Evolutionary conservation across 2,113 vertebrate species (phyloP).

Genomic region (Pomatostomus ruficeps): DNA sequence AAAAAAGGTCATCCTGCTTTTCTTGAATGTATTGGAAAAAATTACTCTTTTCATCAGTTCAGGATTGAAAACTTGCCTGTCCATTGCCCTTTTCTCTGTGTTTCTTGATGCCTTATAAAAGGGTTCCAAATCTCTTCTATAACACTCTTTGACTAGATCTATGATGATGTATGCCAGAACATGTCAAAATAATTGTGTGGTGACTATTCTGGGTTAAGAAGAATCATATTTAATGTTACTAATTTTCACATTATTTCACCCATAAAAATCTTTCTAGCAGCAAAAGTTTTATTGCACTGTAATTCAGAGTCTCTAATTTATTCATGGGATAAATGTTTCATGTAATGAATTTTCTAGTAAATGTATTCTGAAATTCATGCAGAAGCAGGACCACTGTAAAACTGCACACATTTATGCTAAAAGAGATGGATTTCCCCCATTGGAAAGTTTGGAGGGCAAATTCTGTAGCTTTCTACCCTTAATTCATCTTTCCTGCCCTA

Average conservation of each 20-base stretch:
- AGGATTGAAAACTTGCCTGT: constrained; percentile 24
- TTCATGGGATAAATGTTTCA: constrained; percentile 82
- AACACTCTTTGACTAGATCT: constrained; percentile 61
- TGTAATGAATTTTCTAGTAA: constrained; percentile 79
- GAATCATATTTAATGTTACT: constrained; percentile 78
- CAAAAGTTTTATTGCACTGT: constrained; percentile 76
- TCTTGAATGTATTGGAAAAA: background rate
- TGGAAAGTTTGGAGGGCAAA: constrained; percentile 50
- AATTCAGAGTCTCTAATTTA: constrained; percentile 78
- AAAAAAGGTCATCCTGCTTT: background rate
- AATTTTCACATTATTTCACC: constrained; percentile 78
- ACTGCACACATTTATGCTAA: constrained; percentile 55
- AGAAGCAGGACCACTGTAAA: constrained; percentile 65
- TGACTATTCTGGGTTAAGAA: constrained; percentile 72
- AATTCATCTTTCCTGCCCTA: background rate
- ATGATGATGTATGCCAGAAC: constrained; percentile 68
- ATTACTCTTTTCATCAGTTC: background rate
- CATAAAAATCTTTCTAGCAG: constrained; percentile 79
- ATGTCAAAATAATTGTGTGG: constrained; percentile 76
- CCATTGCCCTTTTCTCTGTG: constrained; percentile 7
- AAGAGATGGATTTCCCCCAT: constrained; percentile 31
- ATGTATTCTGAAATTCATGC: constrained; percentile 75
- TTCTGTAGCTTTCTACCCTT: constrained; percentile 46
- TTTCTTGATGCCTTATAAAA: constrained; percentile 51
- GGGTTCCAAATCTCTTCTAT: constrained; percentile 43